Evolutionary conservation across 2,888 invertebrate genomes (phyloP), one percentile per base, ranked within the genome.

Genomic region (Synanthedon myopaeformis): DNA sequence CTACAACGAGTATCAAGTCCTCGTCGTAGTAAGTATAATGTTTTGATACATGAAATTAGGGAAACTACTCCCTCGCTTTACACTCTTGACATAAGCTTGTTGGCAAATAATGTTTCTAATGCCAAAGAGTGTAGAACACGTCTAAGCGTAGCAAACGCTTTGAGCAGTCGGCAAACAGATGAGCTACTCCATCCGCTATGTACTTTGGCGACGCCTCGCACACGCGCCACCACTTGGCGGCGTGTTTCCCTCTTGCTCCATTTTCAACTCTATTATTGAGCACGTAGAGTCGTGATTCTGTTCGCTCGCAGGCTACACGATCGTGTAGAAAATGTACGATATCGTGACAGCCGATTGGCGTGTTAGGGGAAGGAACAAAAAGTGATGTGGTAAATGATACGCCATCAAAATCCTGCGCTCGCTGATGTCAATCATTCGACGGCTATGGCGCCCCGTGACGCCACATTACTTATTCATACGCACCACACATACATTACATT

Each of bases 51-150:
- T 10, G 10, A 35, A 23, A 23, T 23, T 23, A 23, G 5, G 23
- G 23, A 23, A 35, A 10, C 35, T 3, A 35, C 35, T 35, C 35
- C 35, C 8, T 3, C 0, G 5, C 0, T 4, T 2, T 51, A 61
- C 23, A 41, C 52, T 51, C 35, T 41, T 55, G 55, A 49, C 54
- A 54, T 65, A 56, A 35, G 35, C 35, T 35, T 35, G 35, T 35
- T 10, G 35, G 10, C 35, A 35, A 35, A 35, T 35, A 35, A 35
- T 35, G 35, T 35, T 35, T 35, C 6, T 35, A 35, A 35, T 35
- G 6, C 35, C 35, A 35, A 35, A 35, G 35, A 35, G 35, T 35
- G 8, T 35, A 35, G 10, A 35, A 35, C 35, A 35, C 10, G 35
- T 35, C 35, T 35, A 10, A 35, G 10, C 35, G 35, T 35, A 35